Percentiles rank a stretch among this genome's conserved stretches.
Evolutionary conservation across 2,888 invertebrate species (phyloP).

Genomic region (Pocota personata): DNA sequence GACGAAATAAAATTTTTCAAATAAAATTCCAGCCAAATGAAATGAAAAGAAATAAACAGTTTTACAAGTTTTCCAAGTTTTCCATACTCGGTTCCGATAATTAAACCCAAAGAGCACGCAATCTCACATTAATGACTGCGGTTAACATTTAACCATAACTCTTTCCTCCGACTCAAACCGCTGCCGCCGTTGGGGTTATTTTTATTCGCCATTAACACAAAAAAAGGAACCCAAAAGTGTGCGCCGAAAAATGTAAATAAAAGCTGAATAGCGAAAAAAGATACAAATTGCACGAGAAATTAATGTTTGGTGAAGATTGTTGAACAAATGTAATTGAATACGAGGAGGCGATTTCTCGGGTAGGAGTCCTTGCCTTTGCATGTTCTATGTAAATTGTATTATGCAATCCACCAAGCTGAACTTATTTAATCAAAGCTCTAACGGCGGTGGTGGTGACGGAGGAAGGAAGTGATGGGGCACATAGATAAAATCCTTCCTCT

Average conservation of each 20-base stretch:
- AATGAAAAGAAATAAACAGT: slow-evolving; percentile 5
- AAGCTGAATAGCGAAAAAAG: neutral
- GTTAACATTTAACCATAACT: slow-evolving; percentile 18
- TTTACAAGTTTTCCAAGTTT: slow-evolving; percentile 24
- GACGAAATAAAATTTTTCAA: neutral
- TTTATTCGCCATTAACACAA: slow-evolving; percentile 24
- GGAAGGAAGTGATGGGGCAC: neutral
- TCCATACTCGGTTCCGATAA: slow-evolving; percentile 42
- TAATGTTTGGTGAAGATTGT: slow-evolving; percentile 24
- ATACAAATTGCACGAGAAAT: slow-evolving; percentile 36
- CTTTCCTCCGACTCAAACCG: neutral
- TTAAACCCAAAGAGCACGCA: slow-evolving; percentile 51
- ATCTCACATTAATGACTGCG: slow-evolving; percentile 46
- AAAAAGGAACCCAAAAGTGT: neutral
- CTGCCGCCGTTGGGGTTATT: slow-evolving; percentile 10
- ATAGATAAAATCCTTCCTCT: slow-evolving; percentile 6
- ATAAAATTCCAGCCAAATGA: neutral
- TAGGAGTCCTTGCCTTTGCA: neutral
- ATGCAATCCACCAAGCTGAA: slow-evolving; percentile 9
- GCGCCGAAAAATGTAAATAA: too few relatives aligned
- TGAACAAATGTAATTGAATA: neutral
- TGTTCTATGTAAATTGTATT: slow-evolving; percentile 19
- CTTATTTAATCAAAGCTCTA: slow-evolving; percentile 44
- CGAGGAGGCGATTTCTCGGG: neutral
- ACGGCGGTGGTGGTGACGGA: too few relatives aligned